Evolutionary conservation across 2,888 invertebrate species (phyloP).

Genomic region (Lathronympha strigana): DNA sequence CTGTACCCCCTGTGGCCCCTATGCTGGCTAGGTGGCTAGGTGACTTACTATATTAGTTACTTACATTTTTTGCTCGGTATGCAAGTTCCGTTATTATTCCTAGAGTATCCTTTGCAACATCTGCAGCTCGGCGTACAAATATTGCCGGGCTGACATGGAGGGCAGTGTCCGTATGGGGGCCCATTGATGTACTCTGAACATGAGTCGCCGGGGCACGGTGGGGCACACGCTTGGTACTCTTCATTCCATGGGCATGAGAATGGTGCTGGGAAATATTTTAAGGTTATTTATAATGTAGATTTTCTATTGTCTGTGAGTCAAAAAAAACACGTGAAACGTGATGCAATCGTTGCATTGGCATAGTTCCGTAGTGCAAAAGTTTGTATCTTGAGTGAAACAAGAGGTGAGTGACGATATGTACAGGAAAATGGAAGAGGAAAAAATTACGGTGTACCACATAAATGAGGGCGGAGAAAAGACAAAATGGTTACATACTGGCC

Average conservation of each 20-base stretch:
- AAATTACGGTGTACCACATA: too few relatives aligned
- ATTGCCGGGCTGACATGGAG: slow-evolving; percentile 35
- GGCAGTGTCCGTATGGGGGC: slow-evolving; percentile 23
- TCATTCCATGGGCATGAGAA: slow-evolving; percentile 45
- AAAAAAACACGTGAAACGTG: too few relatives aligned
- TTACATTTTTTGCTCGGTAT: slow-evolving; percentile 43
- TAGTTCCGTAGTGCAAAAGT: too few relatives aligned
- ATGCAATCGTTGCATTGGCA: too few relatives aligned
- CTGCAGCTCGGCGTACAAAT: slow-evolving; percentile 37
- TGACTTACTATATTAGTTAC: background rate
- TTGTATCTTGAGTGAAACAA: too few relatives aligned
- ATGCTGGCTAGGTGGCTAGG: background rate
- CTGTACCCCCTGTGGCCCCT: background rate
- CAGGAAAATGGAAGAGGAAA: too few relatives aligned
- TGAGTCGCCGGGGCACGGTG: slow-evolving; percentile 42
- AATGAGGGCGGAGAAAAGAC: too few relatives aligned
- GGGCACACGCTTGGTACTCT: slow-evolving; percentile 42
- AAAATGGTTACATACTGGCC: too few relatives aligned
- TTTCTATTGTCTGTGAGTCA: background rate
- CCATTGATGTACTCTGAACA: slow-evolving; percentile 43
- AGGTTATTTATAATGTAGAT: background rate
- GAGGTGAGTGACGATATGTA: too few relatives aligned
- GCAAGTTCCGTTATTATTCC: slow-evolving; percentile 39
- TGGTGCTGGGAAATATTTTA: slow-evolving; percentile 40
- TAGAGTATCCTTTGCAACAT: slow-evolving; percentile 36